A percentile compares a stretch with the other conserved stretches of the same genome.
Conservation (phyloP, 2,113 vertebrate species). For the Thalassoma bifasciatum region DNA sequence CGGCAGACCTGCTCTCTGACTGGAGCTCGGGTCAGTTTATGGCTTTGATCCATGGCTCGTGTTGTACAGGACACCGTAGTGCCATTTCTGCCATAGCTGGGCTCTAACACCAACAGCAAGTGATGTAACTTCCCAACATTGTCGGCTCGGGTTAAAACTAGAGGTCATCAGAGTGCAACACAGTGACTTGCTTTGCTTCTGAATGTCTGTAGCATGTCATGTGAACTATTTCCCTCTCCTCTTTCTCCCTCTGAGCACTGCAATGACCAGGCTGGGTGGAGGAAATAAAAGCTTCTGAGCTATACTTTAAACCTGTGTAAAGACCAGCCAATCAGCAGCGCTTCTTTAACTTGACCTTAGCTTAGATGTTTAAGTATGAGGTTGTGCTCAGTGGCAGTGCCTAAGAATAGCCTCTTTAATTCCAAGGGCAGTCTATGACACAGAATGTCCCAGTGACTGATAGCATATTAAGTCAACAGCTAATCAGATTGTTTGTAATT, state of each 20-base stretch:
- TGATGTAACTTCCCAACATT: slow-evolving; percentile 69
- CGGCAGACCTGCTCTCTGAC: slow-evolving; percentile 19
- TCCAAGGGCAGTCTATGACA: slow-evolving; percentile 36
- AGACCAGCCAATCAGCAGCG: slow-evolving; percentile 19
- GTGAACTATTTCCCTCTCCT: slow-evolving; percentile 2
- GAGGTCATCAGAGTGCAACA: slow-evolving; percentile 29
- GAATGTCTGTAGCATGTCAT: slow-evolving; percentile 13
- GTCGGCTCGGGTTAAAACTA: slow-evolving; percentile 10
- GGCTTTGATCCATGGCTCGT: slow-evolving; percentile 53
- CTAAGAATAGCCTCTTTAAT: slow-evolving; percentile 39
- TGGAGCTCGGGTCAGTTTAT: slow-evolving; percentile 22
- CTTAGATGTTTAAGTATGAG: not conserved
- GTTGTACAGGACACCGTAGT: slow-evolving; percentile 54
- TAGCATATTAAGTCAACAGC: slow-evolving; percentile 33
- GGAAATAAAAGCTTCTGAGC: not conserved
- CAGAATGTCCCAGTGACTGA: slow-evolving; percentile 23
- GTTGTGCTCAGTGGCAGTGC: not conserved
- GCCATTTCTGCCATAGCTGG: slow-evolving; percentile 61
- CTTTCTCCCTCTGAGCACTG: slow-evolving; percentile 6
- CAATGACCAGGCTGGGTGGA: slow-evolving; percentile 13
- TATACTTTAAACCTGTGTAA: slow-evolving; percentile 8
- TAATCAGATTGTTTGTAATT: slow-evolving; percentile 54
- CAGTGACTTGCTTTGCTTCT: not conserved
- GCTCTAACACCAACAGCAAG: slow-evolving; percentile 40
- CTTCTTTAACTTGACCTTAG: slow-evolving; percentile 26